Evolutionary conservation across 2,113 vertebrate genomes (phyloP), one percentile per base, ranked within the genome.

Genomic region (Dermatemys mawii): DNA sequence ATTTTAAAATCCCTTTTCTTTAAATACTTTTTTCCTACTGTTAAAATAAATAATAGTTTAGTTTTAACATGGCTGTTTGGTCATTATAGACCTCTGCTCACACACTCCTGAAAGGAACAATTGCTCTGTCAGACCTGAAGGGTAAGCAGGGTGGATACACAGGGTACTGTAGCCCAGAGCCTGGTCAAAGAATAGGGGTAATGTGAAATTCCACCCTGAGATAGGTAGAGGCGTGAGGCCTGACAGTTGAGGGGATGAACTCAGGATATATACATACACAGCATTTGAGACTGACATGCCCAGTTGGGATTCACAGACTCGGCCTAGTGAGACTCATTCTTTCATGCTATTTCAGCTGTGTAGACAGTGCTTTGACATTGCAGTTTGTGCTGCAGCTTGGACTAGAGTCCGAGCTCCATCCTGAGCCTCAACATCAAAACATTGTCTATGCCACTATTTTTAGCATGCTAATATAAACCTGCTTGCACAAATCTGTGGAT

Each of bases 21-120:
- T n/a, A n/a, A 53, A 10, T 54, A 32, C 1, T 0, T 55, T 67
- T 44, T 48, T 78, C 81, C 6, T 9, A 1, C 0, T 0, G 38
- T 6, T 53, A 57, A 70, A 27, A 46, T 9, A 87, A 90, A n/a
- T 9, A 55, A n/a, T 29, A 60, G 11, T 67, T 70, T 41, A 14
- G 60, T 88, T 70, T 78, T 49, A 81, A 87, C 5, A 19, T 41
- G 11, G n/a, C 79, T 90, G 53, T 86, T 46, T 46, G 46, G 46
- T 46, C 46, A 46, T 46, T 46, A 46, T 46, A 46, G 5, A 46
- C 46, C 46, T 46, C 75, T 92, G 46, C 38, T 50, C 6, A 8
- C 27, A 3, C 27, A 21, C 2, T 70, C 1, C 38, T 29, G n/a
- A 57, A 35, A 29, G 38, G 81, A 53, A 55, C 32, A 60, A 2